Conservation (phyloP, 2,888 invertebrate species). For the Augochlorella aurata region DNA sequence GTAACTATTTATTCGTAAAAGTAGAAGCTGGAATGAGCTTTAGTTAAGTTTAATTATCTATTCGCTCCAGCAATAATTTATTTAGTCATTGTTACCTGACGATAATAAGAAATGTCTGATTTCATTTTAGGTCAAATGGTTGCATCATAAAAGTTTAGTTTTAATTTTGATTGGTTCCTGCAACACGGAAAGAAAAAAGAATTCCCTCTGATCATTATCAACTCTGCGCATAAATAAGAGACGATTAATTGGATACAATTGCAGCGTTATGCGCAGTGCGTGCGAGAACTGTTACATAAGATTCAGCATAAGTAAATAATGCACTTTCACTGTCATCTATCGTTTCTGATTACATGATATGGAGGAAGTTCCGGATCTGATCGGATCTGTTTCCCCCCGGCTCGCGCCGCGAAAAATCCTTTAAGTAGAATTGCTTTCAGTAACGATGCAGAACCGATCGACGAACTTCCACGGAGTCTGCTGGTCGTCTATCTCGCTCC, state of each 20-base stretch:
- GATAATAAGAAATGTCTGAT: background rate
- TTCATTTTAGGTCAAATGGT: background rate
- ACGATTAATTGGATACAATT: conserved; percentile 9
- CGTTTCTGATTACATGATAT: conserved; percentile 52
- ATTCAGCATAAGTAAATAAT: conserved; percentile 47
- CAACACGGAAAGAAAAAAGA: background rate
- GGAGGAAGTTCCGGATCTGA: conserved; percentile 56
- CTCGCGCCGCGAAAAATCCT: background rate
- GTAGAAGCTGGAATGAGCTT: background rate
- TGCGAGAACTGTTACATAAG: conserved; percentile 31
- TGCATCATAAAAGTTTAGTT: background rate
- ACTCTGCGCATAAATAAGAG: background rate
- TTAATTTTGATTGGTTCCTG: background rate
- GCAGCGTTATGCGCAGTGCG: conserved; percentile 2
- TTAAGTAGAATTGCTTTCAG: conserved; percentile 2
- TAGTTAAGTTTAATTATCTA: background rate
- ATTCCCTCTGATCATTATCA: background rate
- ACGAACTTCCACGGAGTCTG: conserved; percentile 2
- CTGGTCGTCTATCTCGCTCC: background rate
- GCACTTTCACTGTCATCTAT: conserved; percentile 65
- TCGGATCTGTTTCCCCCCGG: conserved; percentile 32
- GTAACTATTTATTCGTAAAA: background rate
- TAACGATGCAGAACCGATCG: conserved; percentile 11
- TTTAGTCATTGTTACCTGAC: background rate
- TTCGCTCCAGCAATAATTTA: background rate